Evolutionary conservation across 2,113 vertebrate species (phyloP).

Genomic region (Dasyprocta punctata): DNA sequence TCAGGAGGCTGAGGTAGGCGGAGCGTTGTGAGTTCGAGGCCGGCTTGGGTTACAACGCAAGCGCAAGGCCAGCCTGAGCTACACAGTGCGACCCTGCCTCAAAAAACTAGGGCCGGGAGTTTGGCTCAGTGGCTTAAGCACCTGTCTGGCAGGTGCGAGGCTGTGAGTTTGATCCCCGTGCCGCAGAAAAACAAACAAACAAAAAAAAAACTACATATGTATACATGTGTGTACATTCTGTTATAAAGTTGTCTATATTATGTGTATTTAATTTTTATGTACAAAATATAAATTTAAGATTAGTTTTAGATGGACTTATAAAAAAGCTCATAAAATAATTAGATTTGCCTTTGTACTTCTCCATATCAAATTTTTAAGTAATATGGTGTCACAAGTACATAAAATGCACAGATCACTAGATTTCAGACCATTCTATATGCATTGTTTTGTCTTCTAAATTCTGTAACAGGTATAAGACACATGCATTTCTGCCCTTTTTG

Average conservation of each 20-base stretch:
- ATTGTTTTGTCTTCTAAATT: background rate
- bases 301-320: slow-evolving; percentile 3
- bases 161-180: no score
- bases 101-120: no score
- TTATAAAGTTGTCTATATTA: background rate
- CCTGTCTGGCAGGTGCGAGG: no score
- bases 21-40: no score
- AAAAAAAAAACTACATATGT: no score
- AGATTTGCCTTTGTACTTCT: background rate
- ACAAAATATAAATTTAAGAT: background rate
- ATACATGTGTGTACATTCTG: background rate
- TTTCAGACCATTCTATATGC: background rate
- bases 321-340: slow-evolving; percentile 1
- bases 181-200: no score
- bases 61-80: no score
- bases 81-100: no score
- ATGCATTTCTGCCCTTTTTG: background rate
- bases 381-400: background rate
- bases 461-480: background rate
- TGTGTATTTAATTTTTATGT: background rate
- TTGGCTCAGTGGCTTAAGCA: no score
- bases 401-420: background rate
- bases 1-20: no score
- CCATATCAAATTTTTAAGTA: background rate
- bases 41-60: no score